These are phyloP conservation scores for mouse (Mus musculus) DNA, from an alignment of 2,113 vertebrate species.

Conservation along the genomic window GRCm39 chr7:48469501-48470000, in stretches of 20 bases:
- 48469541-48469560: too few species aligned
- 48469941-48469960: too few species aligned
- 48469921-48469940: too few species aligned
- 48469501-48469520: background rate
- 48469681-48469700: too few species aligned
- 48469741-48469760: background rate
- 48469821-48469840: slow-evolving; percentile 24
- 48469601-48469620: background rate
- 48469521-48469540: background rate
- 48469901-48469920: too few species aligned
- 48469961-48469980: too few species aligned
- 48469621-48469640: background rate
- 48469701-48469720: background rate
- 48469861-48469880: background rate
- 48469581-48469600: background rate
- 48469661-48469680: background rate
- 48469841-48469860: slow-evolving; percentile 5
- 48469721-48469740: background rate
- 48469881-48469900: too few species aligned
- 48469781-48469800: background rate
- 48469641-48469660: background rate
- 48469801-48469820: background rate
- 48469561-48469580: background rate
- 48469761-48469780: background rate
- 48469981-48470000: too few species aligned